phyloP scores from a whole-genome alignment of 1,140 invertebrate species.

The Dermatophagoides farinae region DNA sequence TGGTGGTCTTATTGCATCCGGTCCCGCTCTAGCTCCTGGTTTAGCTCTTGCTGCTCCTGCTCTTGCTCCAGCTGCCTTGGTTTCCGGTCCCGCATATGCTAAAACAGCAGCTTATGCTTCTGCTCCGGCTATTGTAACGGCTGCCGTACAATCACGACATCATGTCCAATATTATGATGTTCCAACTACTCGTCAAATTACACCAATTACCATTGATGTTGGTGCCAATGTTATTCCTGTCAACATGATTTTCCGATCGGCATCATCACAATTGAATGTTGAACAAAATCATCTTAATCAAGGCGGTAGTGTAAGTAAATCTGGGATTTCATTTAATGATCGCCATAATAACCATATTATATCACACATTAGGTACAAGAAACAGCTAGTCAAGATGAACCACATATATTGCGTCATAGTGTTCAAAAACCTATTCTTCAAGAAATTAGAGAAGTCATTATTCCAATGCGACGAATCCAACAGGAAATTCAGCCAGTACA shows the following conservation, averaged over 20 bases:
- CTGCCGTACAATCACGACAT: background rate
- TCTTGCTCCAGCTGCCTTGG: too few species aligned
- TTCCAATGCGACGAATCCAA: background rate
- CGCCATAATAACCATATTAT: too few species aligned
- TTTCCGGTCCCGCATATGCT: too few species aligned
- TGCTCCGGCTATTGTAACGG: too few species aligned
- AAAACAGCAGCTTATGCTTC: too few species aligned
- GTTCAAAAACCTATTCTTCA: background rate
- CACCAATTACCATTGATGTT: background rate
- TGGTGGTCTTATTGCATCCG: too few species aligned
- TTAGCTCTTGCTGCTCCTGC: too few species aligned
- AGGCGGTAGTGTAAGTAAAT: background rate
- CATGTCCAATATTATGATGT: background rate
- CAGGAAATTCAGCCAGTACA: slow-evolving; percentile 9
- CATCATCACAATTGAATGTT: slow-evolving; percentile 4
- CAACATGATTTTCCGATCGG: slow-evolving; percentile 5
- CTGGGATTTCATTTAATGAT: background rate
- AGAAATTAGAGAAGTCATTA: slow-evolving; percentile 1
- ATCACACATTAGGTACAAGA: too few species aligned
- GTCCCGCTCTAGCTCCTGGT: too few species aligned
- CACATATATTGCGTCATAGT: background rate
- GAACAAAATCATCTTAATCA: background rate
- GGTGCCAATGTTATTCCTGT: slow-evolving; percentile 3
- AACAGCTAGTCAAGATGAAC: background rate
- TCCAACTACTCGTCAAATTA: background rate